Evolutionary conservation across 2,797 vertebrate species (phyloP), one percentile per base, ranked within the genome.

Genomic region (Bryconaethiops microstoma): DNA sequence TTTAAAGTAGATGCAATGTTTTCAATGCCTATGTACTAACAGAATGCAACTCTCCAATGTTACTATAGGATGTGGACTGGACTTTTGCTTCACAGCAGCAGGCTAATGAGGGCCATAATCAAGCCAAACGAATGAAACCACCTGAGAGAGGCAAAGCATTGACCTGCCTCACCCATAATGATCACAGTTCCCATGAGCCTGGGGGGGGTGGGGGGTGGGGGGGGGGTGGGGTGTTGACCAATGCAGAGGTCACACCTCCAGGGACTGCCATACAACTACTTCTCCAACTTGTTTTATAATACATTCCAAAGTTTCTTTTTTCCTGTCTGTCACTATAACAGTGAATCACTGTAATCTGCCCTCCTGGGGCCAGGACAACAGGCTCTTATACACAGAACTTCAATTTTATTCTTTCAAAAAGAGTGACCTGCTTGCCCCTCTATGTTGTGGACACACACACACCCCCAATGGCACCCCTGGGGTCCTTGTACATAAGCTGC

Each of bases 371-470:
- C 13, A 39, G 6, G 21, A 7, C 68, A 74, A 48, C 35, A 76
- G 52, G 70, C 75, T 57, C 76, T 63, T 81, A 54, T 68, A 85
- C 81, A 86, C 71, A 68, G 83, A 73, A 86, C 81, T 84, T 83
- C 75, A 76, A 69, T 72, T 82, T 65, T 16, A 69, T 39, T 63
- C 75, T 73, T 69, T 65, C 60, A 57, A 77, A 57, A 77, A 50
- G 12, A 35, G 39, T 65, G 50, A 82, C 80, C 81, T 40, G 67
- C 55, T 57, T 86, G 48, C 52, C 71, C 55, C 55, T 70, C 78
- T 42, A 74, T 7, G 35, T 45, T 21, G 60, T 52, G 45, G 64
- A 77, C 76, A 77, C 62, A 79, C 70, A 67, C 52, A 76, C 74
- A 76, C 48, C 35, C 75, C 62, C 35, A 78, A 84, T 78, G 74